Evolutionary conservation across 1,140 invertebrate genomes (phyloP), one percentile per base, ranked within the genome.

Genomic region (Lepidotrigona ventralis): DNA sequence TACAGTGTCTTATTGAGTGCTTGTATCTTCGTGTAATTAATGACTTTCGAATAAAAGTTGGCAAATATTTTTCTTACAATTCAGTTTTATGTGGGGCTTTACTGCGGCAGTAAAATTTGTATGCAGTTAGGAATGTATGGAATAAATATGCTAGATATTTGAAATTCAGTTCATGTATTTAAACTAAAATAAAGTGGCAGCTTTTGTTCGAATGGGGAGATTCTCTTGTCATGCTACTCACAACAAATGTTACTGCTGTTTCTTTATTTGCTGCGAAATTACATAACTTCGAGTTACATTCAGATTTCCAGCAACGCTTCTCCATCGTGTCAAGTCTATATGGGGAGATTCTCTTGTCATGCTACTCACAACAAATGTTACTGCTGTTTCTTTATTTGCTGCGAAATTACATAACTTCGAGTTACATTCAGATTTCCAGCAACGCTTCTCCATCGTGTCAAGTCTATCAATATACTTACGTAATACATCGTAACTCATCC

Each of bases 391-490:
- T 54, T 29, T 73, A 19, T 66, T 66, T 33, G 17, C 29, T 21
- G 2, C 64, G 19, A 33, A 33, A 29, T 54, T 60, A 39, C 23
- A 33, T 46, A 75, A 60, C 33, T 75, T 75, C 15, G 3, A 39
- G 29, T 60, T 58, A 60, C 14, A n/a, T 58, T 75, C 29, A 26
- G 26, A 58, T 58, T 74, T 39, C 53, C 12, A 33, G 21, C 12
- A 53, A 74, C 3, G 26, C n/a, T 29, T 53, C n/a, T n/a, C 39
- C n/a, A 21, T 72, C 46, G 17, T 14, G 68, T 21, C 68, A 39
- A 53, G n/a, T 72, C 70, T 72, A 72, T 53, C 46, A 21, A 53
- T 53, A 53, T 53, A 72, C 53, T 72, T 26, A 54, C 46, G 46
- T 72, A 72, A 51, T 72, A 29, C 46, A 21, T 54, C 53, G 21